Percentiles rank a stretch among this genome's conserved stretches.
phyloP scores from a whole-genome alignment of 2,113 vertebrate species.

The Heterocephalus glaber region DNA sequence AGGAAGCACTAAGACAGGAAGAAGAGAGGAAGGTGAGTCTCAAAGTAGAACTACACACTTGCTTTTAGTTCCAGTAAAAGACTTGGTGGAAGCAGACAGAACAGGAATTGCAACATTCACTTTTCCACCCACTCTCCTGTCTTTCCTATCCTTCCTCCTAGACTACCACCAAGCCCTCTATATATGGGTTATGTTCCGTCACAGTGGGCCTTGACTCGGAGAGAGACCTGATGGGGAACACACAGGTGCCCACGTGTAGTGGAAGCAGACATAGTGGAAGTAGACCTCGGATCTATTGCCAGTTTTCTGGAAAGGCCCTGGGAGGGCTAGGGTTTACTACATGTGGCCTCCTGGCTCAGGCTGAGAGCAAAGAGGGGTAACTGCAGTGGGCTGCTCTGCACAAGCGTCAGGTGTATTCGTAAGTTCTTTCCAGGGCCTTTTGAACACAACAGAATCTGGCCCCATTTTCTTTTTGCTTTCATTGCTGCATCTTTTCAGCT shows the following conservation, averaged over 20 bases:
- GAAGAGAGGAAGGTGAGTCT: neutral
- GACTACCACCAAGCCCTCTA: neutral
- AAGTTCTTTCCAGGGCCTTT: constrained; percentile 11
- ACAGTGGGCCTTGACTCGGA: neutral
- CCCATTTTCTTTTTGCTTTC: constrained; percentile 35
- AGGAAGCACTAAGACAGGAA: neutral
- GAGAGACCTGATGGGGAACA: neutral
- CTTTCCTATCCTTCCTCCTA: neutral
- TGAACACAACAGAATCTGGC: constrained; percentile 32
- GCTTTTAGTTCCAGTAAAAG: neutral
- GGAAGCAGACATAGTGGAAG: neutral
- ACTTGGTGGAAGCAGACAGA: neutral
- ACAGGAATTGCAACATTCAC: too few species aligned
- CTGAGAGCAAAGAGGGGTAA: constrained; percentile 31
- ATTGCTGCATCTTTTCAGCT: neutral
- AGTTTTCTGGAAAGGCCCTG: constrained; percentile 27
- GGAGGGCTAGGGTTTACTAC: neutral
- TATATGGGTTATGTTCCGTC: neutral
- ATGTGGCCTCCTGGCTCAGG: constrained; percentile 5
- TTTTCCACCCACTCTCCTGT: neutral
- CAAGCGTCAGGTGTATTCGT: neutral
- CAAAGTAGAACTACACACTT: neutral
- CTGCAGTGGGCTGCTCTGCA: neutral
- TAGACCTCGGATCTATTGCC: neutral
- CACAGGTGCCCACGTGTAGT: neutral